phyloP scores from a whole-genome alignment of 2,888 invertebrate species.

The Pecten maximus region DNA sequence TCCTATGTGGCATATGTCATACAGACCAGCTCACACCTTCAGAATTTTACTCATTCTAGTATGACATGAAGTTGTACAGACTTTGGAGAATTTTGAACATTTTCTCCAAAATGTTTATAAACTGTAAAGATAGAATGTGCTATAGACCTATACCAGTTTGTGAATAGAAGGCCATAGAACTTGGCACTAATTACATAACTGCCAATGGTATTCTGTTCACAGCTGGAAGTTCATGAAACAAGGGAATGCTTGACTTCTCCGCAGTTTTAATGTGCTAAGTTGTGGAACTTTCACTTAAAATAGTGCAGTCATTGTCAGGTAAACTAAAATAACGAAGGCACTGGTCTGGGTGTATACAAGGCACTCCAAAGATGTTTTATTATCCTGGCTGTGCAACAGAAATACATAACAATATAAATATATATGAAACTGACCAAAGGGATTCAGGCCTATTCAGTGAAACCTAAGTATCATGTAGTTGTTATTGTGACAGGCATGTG shows the following conservation, averaged over 20 bases:
- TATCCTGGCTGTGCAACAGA: neutral
- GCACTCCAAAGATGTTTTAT: neutral
- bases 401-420: neutral
- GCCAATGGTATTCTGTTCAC: neutral
- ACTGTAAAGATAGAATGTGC: neutral
- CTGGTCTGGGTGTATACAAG: no score
- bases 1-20: neutral
- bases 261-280: neutral
- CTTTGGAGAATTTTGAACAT: neutral
- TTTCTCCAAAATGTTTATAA: constrained; percentile 1
- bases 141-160: neutral
- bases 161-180: neutral
- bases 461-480: no score
- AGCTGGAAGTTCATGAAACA: neutral
- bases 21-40: neutral
- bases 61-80: neutral
- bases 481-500: no score
- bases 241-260: neutral
- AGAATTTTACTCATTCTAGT: neutral
- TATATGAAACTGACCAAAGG: neutral
- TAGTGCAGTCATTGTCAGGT: neutral
- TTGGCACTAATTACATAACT: constrained; percentile 15
- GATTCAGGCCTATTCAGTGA: no score
- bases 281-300: neutral
- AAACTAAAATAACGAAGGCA: neutral